Conservation (phyloP, 2,113 vertebrate genomes). For the Zapus hudsonius region DNA sequence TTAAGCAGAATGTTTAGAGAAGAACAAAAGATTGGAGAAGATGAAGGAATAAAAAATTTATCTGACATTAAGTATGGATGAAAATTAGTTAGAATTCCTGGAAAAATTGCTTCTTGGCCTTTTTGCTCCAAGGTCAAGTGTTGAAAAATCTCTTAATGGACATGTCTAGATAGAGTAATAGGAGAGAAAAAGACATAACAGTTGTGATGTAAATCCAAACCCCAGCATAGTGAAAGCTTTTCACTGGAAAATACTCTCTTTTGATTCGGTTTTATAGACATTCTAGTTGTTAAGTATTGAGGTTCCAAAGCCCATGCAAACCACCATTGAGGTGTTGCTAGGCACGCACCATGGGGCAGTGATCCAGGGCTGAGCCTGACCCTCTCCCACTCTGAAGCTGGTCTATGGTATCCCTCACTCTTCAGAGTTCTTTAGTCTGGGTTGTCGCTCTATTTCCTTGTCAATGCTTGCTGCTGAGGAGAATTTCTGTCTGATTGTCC, state of each 20-base stretch:
- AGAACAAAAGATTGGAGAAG: neutral
- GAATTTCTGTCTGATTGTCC: neutral
- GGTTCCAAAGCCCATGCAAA: fast-evolving
- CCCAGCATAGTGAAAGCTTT: neutral
- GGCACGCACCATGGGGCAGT: neutral
- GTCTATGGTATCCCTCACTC: neutral
- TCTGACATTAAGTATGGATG: neutral
- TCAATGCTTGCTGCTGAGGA: neutral
- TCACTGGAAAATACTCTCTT: neutral
- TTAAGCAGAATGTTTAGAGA: neutral
- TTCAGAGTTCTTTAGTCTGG: neutral
- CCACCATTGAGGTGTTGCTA: neutral
- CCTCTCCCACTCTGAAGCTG: neutral
- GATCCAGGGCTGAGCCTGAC: neutral
- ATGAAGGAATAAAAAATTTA: neutral
- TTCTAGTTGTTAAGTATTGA: fast-evolving
- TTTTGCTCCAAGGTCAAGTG: neutral
- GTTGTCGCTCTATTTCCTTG: fast-evolving
- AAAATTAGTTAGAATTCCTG: neutral
- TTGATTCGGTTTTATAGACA: neutral
- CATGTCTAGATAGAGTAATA: neutral
- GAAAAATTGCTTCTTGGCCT: neutral
- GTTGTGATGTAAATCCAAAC: neutral
- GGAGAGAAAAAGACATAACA: neutral
- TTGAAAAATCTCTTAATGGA: neutral